A percentile compares a stretch with the other conserved stretches of the same genome.
phyloP scores from a whole-genome alignment of 2,888 invertebrate species.

The Phengaris alcon region DNA sequence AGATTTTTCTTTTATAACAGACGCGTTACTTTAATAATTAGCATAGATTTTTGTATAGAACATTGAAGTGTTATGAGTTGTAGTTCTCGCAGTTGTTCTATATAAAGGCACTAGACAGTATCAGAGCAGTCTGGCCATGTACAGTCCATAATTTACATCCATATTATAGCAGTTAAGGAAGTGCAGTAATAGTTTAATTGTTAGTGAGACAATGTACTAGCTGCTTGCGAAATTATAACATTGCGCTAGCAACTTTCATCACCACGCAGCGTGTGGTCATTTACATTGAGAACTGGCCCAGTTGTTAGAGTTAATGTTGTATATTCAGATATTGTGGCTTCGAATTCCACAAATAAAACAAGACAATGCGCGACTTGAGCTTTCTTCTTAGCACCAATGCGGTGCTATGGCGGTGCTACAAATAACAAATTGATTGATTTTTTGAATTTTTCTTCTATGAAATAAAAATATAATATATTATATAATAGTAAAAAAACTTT shows the following conservation, averaged over 20 bases:
- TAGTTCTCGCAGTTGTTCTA: neutral
- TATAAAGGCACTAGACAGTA: neutral
- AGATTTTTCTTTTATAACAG: no score
- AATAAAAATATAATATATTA: no score
- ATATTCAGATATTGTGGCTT: neutral
- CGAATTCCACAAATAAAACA: neutral
- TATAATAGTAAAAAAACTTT: no score
- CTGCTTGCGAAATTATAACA: conserved; percentile 37
- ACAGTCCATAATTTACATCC: conserved; percentile 12
- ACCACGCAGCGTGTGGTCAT: conserved; percentile 28
- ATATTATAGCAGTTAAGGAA: conserved; percentile 14
- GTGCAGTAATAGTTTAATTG: conserved; percentile 34
- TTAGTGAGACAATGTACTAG: conserved; percentile 35
- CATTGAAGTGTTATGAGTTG: no score
- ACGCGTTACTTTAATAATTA: no score
- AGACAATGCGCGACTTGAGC: neutral
- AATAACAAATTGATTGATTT: no score
- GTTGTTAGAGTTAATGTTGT: neutral
- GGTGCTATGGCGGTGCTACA: neutral
- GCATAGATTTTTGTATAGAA: no score
- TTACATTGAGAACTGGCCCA: neutral
- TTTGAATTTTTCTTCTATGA: no score
- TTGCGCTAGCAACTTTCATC: conserved; percentile 36
- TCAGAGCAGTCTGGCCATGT: neutral
- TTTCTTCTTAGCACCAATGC: no score